These are phyloP conservation scores for Onchidella celtica DNA, from an alignment of 2,888 invertebrate genomes.

Conservation along the genomic window DNA sequence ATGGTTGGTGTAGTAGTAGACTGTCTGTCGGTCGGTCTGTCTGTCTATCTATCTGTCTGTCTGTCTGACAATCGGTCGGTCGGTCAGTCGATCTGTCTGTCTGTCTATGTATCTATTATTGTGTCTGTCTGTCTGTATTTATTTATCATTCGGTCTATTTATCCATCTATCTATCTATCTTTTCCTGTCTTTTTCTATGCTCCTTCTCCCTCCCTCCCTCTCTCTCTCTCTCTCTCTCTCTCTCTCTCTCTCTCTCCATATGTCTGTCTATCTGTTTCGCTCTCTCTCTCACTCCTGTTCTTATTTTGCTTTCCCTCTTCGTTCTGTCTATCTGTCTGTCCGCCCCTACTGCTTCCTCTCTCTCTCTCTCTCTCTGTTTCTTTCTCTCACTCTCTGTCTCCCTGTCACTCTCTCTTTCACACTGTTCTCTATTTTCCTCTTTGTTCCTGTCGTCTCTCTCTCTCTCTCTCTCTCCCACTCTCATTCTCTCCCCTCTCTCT, in stretches of 20 bases:
- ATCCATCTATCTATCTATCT: no score
- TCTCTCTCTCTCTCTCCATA: conserved; percentile 15
- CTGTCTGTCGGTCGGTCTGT: no score
- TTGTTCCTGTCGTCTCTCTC: background rate
- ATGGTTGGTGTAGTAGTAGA: no score
- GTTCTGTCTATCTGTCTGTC: conserved; percentile 13
- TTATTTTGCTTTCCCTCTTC: background rate
- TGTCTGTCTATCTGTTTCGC: conserved; percentile 6
- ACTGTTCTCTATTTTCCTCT: no score
- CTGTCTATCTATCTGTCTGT: no score
- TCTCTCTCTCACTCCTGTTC: background rate
- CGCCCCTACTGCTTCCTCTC: background rate
- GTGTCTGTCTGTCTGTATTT: no score
- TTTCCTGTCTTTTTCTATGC: background rate
- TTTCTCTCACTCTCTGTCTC: conserved; percentile 14
- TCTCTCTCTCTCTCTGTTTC: conserved; percentile 12
- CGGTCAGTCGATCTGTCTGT: no score
- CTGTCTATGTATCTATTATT: no score
- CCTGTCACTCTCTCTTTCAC: conserved; percentile 17
- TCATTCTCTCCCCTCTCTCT: no score
- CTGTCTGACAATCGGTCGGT: no score
- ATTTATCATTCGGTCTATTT: no score
- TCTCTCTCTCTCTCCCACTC: no score
- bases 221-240: conserved; percentile 18
- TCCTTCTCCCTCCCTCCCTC: conserved; percentile 1